Evolutionary conservation across 2,113 vertebrate genomes (phyloP).

Genomic region (Ivindomyrus marchei): DNA sequence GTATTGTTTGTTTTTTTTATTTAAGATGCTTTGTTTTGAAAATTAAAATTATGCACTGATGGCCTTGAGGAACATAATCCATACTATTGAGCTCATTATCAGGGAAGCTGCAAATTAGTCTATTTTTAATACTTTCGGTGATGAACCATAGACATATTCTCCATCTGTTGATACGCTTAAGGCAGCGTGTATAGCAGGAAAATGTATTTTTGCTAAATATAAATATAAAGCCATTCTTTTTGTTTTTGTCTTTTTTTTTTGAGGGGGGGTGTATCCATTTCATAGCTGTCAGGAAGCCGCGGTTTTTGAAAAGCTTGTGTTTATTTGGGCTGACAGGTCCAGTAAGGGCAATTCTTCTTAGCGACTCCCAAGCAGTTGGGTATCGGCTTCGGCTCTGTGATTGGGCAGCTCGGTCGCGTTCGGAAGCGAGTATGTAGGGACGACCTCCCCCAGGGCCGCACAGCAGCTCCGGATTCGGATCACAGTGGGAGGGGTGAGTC

Average conservation of each 20-base stretch:
- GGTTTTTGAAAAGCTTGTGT: background rate
- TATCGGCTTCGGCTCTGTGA: too few species aligned
- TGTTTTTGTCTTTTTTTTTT: background rate
- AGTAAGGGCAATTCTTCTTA: conserved; percentile 7
- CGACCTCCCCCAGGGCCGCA: conserved; percentile 16
- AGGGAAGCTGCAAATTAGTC: background rate
- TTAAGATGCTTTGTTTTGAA: background rate
- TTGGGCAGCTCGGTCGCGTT: conserved; percentile 13
- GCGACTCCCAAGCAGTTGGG: background rate
- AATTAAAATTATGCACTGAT: background rate
- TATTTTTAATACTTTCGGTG: background rate
- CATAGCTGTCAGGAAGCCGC: background rate
- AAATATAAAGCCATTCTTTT: background rate
- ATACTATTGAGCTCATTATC: background rate
- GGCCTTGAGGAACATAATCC: background rate
- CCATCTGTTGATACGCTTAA: background rate
- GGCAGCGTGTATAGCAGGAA: background rate
- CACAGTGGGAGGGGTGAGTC: conserved; percentile 22
- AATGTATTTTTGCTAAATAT: background rate
- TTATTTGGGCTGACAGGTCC: conserved; percentile 6
- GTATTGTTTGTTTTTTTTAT: background rate
- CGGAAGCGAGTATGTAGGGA: conserved; percentile 21
- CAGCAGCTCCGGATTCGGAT: conserved; percentile 28
- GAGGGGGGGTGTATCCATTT: background rate
- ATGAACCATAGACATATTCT: background rate